Conservation (phyloP, 2,797 vertebrate species). For the Ispidina picta region DNA sequence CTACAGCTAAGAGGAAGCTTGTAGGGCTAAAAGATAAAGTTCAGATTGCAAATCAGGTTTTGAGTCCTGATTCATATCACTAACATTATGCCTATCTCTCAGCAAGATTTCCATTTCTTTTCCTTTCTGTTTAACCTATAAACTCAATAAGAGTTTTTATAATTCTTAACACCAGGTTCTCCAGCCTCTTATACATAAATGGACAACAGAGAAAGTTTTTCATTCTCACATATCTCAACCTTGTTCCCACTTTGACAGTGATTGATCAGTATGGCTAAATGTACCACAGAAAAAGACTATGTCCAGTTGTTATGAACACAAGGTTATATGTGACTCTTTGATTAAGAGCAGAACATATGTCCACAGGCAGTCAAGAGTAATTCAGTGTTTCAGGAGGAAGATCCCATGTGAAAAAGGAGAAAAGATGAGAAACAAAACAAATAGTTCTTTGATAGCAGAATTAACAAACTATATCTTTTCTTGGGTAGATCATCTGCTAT, state of each 20-base stretch:
- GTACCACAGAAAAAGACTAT: background rate
- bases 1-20: background rate
- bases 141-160: background rate
- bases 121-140: background rate
- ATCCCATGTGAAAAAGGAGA: background rate
- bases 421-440: background rate
- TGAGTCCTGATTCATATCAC: background rate
- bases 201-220: background rate
- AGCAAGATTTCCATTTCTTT: background rate
- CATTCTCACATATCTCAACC: background rate
- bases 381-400: background rate
- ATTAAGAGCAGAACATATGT: background rate
- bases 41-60: background rate
- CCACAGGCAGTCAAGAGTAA: background rate
- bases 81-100: background rate
- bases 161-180: background rate
- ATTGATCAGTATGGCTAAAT: background rate
- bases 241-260: background rate
- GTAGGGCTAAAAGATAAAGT: background rate
- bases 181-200: background rate
- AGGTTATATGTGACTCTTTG: background rate
- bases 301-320: background rate
- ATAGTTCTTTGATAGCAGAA: background rate
- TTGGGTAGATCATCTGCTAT: background rate
- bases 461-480: background rate